Base-by-base conservation (phyloP, 2,113 vertebrate species). In the Corapipo altera region DNA sequence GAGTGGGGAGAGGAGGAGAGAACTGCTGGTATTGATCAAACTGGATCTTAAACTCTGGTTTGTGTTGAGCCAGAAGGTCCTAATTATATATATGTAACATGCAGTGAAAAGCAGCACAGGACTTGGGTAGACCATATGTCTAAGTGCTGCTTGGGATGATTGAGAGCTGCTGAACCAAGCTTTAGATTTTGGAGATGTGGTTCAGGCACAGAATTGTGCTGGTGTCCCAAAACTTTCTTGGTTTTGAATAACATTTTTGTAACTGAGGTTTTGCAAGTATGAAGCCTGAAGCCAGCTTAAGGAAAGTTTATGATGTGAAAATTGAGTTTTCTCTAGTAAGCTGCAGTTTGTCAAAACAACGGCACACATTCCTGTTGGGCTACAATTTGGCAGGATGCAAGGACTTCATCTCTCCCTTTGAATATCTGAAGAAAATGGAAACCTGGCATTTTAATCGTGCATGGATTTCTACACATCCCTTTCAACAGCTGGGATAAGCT, bases 341-440 rank as follows among this genome's bases (percentile, higher is more conserved):
- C 92, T 97, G 96, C 82, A 97, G 95, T 97, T 97, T 96, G 93
- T 96, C 96, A 96, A 95, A 97, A 94, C 91, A 97, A 94, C 91
- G 83, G 81, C 52, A 52, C 65, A 3, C 89, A 85, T 96, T 97
- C 92, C 95, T 95, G 64, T 85, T 75, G 65, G 85, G 90, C 92
- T 96, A 28, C 82, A 83, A 32, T 95, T 95, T 97, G 96, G 95
- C 96, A 96, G 78, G 91, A 88, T 90, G 30, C 81, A 78, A 89
- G 89, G 88, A 89, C 76, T 95, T 94, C 76, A 80, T 75, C 73
- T 95, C 49, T 96, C 48, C 37, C 93, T 95, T 92, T 93, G 96
- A 95, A 91, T 96, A 93, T 77, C 93, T 0, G 2, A 86, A 91
- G 81, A 96, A 97, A 96, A 94, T 95, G 91, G 89, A 95, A 96